Percentiles rank a stretch among this genome's conserved stretches.
These are phyloP conservation scores for Zalophus californianus DNA, from an alignment of 2,797 vertebrate species.

Conservation along the genomic window DNA sequence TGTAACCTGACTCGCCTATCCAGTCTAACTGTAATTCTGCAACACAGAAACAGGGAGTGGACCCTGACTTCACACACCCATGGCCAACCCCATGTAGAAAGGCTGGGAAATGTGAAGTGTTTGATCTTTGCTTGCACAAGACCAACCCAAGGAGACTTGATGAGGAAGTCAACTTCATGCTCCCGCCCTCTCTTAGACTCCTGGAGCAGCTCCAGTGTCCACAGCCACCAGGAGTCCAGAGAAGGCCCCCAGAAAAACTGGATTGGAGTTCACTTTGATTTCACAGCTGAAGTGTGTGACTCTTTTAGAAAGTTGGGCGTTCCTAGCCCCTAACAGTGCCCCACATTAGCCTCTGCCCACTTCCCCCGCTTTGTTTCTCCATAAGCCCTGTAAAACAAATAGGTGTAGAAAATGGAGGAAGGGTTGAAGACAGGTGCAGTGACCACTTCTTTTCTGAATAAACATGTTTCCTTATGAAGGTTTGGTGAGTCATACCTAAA, in stretches of 20 bases:
- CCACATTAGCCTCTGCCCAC: background rate
- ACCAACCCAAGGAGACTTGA: background rate
- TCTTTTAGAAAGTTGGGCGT: background rate
- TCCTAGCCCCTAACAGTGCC: background rate
- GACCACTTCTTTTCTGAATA: background rate
- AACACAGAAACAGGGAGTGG: conserved; percentile 74
- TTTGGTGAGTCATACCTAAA: background rate
- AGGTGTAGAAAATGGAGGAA: background rate
- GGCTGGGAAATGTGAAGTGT: conserved; percentile 9
- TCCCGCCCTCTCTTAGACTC: background rate
- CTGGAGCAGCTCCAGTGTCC: background rate
- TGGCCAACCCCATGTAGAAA: background rate
- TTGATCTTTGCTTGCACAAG: conserved; percentile 28
- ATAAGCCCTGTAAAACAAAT: background rate
- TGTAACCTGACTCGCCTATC: conserved; percentile 57
- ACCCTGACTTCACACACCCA: conserved; percentile 61
- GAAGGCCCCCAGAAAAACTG: background rate
- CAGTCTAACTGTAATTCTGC: conserved; percentile 66
- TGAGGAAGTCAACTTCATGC: background rate
- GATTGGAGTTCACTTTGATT: background rate
- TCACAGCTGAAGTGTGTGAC: background rate
- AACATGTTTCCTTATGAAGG: background rate
- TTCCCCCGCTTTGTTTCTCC: background rate
- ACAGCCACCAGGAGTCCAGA: background rate
- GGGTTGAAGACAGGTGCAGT: background rate